A percentile compares a stretch with the other conserved stretches of the same genome.
Conservation (phyloP, 2,113 vertebrate genomes). For the Sprattus sprattus region DNA sequence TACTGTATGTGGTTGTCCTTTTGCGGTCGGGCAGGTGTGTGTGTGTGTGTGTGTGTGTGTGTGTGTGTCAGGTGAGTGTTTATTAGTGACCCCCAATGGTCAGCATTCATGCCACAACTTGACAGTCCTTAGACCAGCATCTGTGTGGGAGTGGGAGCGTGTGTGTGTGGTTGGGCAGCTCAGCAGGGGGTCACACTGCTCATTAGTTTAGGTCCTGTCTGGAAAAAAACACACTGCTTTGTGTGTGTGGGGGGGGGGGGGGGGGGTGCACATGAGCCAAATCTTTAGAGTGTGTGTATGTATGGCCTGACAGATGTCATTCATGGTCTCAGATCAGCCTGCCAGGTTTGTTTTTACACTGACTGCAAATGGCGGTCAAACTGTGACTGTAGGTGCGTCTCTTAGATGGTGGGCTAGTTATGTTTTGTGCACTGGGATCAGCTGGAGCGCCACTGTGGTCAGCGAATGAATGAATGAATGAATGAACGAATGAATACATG, state of each 20-base stretch:
- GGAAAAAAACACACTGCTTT: background rate
- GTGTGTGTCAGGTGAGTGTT: background rate
- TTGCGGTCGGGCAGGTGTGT: background rate
- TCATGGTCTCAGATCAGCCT: no score
- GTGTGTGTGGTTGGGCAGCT: slow-evolving; percentile 16
- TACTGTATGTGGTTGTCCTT: background rate
- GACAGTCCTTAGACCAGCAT: background rate
- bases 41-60: slow-evolving; percentile 17
- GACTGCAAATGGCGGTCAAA: no score
- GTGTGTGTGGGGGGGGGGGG: background rate
- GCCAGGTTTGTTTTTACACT: no score
- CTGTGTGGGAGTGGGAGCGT: background rate
- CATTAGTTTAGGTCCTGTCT: background rate
- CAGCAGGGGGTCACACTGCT: background rate
- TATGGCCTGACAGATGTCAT: no score
- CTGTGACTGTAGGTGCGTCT: no score
- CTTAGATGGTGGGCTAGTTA: no score
- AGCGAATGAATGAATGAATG: no score
- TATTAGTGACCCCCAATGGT: slow-evolving; percentile 5
- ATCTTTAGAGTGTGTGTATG: background rate
- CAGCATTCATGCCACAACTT: background rate
- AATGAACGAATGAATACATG: no score
- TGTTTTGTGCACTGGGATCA: no score
- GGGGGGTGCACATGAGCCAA: background rate
- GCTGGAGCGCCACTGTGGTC: no score